Base-by-base conservation (phyloP, 2,797 vertebrate genomes). In the Vireo griseus region DNA sequence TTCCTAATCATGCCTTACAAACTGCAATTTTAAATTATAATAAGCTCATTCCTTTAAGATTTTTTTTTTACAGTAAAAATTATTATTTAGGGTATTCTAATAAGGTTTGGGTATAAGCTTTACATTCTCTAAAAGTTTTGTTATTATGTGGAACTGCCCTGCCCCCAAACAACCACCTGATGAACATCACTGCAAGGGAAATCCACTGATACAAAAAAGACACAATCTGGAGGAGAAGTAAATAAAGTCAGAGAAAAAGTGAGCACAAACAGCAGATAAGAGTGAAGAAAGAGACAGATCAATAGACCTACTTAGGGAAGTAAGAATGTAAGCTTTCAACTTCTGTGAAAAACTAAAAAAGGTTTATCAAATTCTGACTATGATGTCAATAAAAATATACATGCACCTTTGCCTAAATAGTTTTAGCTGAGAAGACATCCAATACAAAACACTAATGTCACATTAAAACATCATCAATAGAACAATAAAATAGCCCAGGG, bases 101-200 rank as follows among this genome's bases (percentile, higher is more conserved):
- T 42, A 80, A 35, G 9, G 6, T 71, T 21, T 35, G 7, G 4
- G 17, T 40, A 57, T 31, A 77, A 65, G 25, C 17, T 77, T 65
- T 54, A 67, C 13, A 28, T 42, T 44, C 11, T n/a, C 40, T 63
- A 37, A 24, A 71, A 78, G 12, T 19, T 47, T 86, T 75, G 39
- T 54, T 80, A 26, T 10, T 11, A 42, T 5, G 18, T 16, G 19
- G 35, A 83, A 74, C 19, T 88, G 35, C 48, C 13, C 1, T 54
- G 2, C 5, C 5, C 4, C 3, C 1, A 6, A 25, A 77, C 28
- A 45, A 0, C 4, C 31, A 75, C 13, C 15, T 11, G 14, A 33
- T 74, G 47, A 85, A 69, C 37, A 73, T 10, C 22, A 73, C 0
- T 59, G 33, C 25, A 86, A 63, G 19, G 74, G 29, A 69, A 92